Conservation (phyloP, 2,888 invertebrate species). For the Drosophila diplacantha region DNA sequence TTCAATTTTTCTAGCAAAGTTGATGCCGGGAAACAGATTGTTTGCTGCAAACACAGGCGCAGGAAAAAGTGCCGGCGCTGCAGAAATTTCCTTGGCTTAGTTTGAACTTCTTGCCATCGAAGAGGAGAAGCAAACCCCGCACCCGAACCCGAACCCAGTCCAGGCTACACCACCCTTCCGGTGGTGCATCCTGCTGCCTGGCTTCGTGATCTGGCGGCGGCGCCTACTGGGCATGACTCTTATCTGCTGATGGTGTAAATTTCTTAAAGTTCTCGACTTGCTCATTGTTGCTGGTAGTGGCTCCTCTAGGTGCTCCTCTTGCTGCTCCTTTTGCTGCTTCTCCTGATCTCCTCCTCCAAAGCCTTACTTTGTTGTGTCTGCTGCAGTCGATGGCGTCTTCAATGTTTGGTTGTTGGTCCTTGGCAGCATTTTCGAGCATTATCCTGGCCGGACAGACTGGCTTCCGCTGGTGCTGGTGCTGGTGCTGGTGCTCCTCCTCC, state of each 20-base stretch:
- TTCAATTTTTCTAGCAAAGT: slow-evolving; percentile 62
- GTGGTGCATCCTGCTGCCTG: slow-evolving; percentile 14
- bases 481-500: neutral
- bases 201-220: slow-evolving; percentile 25
- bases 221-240: slow-evolving; percentile 42
- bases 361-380: slow-evolving; percentile 40
- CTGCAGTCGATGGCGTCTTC: slow-evolving; percentile 4
- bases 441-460: slow-evolving; percentile 21
- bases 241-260: slow-evolving; percentile 73
- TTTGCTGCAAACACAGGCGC: slow-evolving; percentile 57
- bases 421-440: slow-evolving; percentile 31
- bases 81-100: slow-evolving; percentile 62
- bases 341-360: slow-evolving; percentile 10
- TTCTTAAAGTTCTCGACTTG: slow-evolving; percentile 68
- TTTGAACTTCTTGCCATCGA: slow-evolving; percentile 53
- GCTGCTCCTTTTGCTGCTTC: slow-evolving; percentile 24
- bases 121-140: neutral
- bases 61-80: slow-evolving; percentile 56
- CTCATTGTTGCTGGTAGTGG: slow-evolving; percentile 55
- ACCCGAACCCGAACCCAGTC: slow-evolving; percentile 5
- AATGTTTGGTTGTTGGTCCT: slow-evolving; percentile 22
- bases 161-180: neutral
- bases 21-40: slow-evolving; percentile 67
- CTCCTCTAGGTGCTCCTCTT: neutral
- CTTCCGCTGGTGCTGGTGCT: neutral